Conservation (phyloP, 1,140 invertebrate genomes). For the Tetramorium simillimum region DNA sequence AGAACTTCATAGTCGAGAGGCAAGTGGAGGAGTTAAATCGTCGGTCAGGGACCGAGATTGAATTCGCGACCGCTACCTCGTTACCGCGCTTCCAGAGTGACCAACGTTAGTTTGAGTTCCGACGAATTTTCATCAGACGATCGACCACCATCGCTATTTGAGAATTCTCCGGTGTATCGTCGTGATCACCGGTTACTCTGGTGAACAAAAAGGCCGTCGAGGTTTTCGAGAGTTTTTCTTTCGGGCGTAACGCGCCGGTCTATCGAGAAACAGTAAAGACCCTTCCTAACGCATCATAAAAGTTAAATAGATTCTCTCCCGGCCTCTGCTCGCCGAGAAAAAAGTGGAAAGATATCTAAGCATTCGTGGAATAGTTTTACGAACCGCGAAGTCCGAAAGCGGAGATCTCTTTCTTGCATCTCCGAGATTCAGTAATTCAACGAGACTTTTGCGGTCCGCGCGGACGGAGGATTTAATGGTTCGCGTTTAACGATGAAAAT, state of each 20-base stretch:
- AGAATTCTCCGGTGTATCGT: conserved; percentile 41
- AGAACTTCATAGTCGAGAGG: conserved; percentile 30
- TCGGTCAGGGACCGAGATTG: conserved; percentile 73
- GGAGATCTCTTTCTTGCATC: conserved; percentile 23
- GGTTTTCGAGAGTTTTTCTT: conserved; percentile 54
- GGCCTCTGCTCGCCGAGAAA: conserved; percentile 12
- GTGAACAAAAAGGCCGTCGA: conserved; percentile 43
- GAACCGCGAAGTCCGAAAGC: conserved; percentile 13
- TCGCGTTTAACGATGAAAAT: conserved; percentile 26
- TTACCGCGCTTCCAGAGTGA: conserved; percentile 58
- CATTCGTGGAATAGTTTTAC: conserved; percentile 64
- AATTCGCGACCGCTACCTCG: conserved; percentile 74
- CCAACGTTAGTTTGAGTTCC: conserved; percentile 52
- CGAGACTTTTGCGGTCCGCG: conserved; percentile 41
- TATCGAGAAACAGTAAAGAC: conserved; percentile 66
- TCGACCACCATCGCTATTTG: conserved; percentile 17
- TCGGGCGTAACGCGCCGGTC: conserved; percentile 26
- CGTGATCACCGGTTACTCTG: conserved; percentile 46
- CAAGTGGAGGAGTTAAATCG: conserved; percentile 73
- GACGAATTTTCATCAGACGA: conserved; percentile 54
- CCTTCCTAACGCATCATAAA: conserved; percentile 62
- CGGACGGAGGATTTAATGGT: conserved; percentile 20
- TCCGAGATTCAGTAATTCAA: conserved; percentile 60
- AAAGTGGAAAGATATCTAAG: conserved; percentile 35
- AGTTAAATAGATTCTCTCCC: conserved; percentile 70